Evolutionary conservation across 2,113 vertebrate species (phyloP).

Genomic region (Periophthalmodon schlosseri): DNA sequence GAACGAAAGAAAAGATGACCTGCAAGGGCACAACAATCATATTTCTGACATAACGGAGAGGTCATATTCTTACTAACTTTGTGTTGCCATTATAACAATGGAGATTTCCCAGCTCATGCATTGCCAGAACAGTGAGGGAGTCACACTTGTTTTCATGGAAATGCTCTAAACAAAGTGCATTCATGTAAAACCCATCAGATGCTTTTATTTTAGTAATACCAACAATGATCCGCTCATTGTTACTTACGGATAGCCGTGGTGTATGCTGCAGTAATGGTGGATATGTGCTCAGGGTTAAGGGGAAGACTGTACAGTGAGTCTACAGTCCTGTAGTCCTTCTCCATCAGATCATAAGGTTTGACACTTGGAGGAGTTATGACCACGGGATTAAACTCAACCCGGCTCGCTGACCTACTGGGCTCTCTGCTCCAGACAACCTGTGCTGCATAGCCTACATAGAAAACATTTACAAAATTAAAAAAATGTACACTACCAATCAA

Average conservation of each 20-base stretch:
- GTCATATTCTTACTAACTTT: conserved; percentile 71
- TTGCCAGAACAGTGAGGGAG: conserved; percentile 83
- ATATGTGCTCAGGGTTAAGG: conserved; percentile 75
- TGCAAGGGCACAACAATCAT: background rate
- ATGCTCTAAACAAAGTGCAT: conserved; percentile 76
- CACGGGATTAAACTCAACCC: conserved; percentile 76
- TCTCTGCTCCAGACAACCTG: conserved; percentile 31
- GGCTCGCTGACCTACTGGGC: conserved; percentile 34
- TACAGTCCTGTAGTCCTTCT: conserved; percentile 78
- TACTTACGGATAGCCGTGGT: conserved; percentile 84
- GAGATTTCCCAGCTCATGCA: conserved; percentile 91
- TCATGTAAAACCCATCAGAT: background rate
- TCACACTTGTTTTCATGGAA: conserved; percentile 79
- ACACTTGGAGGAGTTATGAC: conserved; percentile 58
- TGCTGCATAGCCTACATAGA: conserved; percentile 29
- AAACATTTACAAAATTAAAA: background rate
- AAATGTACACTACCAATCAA: no score
- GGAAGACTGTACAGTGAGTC: conserved; percentile 77
- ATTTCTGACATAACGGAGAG: background rate
- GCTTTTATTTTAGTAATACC: background rate
- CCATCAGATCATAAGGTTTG: conserved; percentile 76
- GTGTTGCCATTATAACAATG: conserved; percentile 83
- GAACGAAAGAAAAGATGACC: conserved; percentile 22
- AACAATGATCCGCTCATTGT: background rate
- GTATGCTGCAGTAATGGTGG: conserved; percentile 82